phyloP scores from a whole-genome alignment of 2,113 vertebrate genomes.

The Telmatochromis sp. region DNA sequence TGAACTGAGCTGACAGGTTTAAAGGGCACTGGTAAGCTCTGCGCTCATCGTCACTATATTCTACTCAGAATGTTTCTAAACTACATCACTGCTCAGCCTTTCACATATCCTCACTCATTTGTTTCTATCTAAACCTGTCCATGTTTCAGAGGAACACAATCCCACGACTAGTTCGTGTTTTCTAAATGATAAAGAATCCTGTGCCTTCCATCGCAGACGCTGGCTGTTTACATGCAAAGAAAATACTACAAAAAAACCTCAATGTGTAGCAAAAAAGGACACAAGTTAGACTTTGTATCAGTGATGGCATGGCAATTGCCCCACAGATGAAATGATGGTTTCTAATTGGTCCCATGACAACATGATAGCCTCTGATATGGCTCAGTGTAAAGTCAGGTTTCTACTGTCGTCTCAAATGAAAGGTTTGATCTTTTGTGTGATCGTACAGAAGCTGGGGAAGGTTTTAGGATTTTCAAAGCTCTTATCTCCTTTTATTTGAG shows the following conservation, averaged over 20 bases:
- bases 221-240: background rate
- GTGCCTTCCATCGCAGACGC: background rate
- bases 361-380: constrained; percentile 4
- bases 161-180: too few relatives aligned
- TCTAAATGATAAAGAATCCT: background rate
- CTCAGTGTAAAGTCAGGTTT: background rate
- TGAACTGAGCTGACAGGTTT: background rate
- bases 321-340: background rate
- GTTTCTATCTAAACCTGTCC: background rate
- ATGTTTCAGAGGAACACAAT: background rate
- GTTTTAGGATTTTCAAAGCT: background rate
- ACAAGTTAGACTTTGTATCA: background rate
- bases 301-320: background rate
- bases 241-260: background rate
- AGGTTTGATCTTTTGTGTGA: background rate
- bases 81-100: background rate
- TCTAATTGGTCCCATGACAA: constrained; percentile 14
- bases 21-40: background rate
- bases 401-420: background rate
- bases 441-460: background rate
- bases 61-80: background rate
- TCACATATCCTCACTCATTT: background rate
- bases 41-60: background rate
- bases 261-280: background rate
- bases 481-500: background rate